A percentile compares a stretch with the other conserved stretches of the same genome.
Conservation (phyloP, 2,113 vertebrate genomes). For the Pomatostomus ruficeps region DNA sequence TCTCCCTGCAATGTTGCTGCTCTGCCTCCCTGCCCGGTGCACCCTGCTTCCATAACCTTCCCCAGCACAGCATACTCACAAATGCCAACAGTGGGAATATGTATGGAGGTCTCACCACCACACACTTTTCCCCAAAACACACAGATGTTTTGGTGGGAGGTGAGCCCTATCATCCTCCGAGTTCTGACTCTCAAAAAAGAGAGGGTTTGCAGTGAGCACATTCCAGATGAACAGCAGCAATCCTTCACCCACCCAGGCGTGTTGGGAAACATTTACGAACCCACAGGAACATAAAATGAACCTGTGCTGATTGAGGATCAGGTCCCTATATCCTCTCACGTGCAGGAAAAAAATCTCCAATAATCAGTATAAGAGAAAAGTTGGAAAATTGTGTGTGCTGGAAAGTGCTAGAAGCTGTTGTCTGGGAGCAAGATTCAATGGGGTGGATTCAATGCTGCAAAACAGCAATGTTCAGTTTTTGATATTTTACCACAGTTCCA, state of each 20-base stretch:
- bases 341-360: background rate
- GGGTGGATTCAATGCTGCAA: background rate
- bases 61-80: rapidly evolving
- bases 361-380: background rate
- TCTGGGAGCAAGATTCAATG: background rate
- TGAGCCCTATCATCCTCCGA: background rate
- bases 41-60: background rate
- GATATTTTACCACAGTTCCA: background rate
- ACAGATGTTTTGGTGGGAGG: background rate
- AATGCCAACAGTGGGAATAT: rapidly evolving
- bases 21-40: background rate
- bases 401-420: background rate
- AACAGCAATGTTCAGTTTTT: background rate
- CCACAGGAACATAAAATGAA: background rate
- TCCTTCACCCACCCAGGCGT: background rate
- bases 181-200: background rate
- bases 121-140: background rate
- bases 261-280: background rate
- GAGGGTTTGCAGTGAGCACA: background rate
- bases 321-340: too few species aligned
- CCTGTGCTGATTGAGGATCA: background rate
- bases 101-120: background rate
- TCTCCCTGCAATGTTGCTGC: rapidly evolving
- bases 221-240: background rate
- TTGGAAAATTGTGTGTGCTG: background rate